phyloP scores from a whole-genome alignment of 2,113 vertebrate species.

The Rallus limicola region DNA sequence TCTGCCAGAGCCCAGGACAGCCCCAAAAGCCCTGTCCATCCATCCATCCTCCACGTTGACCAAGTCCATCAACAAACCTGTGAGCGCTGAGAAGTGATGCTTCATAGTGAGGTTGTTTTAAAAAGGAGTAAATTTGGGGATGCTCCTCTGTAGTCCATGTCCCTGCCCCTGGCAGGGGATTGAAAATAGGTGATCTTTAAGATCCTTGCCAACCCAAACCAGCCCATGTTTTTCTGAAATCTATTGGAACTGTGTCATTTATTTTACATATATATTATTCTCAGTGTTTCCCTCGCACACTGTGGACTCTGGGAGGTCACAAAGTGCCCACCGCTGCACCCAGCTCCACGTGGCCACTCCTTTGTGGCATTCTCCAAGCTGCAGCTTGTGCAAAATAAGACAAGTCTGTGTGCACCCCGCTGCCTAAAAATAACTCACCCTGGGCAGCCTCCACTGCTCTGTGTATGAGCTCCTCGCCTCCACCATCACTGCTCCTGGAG shows the following conservation, averaged over 20 bases:
- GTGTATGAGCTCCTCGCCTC: not conserved
- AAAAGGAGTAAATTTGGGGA: not conserved
- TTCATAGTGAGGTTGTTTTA: not conserved
- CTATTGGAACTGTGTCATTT: not conserved
- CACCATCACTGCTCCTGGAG: not conserved
- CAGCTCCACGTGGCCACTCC: not conserved
- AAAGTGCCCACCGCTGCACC: not conserved
- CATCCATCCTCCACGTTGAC: accelerated
- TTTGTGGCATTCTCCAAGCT: not conserved
- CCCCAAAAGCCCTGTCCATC: accelerated
- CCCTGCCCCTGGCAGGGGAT: too few relatives aligned
- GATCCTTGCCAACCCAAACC: too few relatives aligned
- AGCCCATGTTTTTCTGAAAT: not conserved
- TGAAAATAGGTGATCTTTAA: too few relatives aligned
- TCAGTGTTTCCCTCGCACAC: not conserved
- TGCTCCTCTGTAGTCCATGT: not conserved
- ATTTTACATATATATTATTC: not conserved
- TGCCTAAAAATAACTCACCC: not conserved
- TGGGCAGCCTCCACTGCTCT: not conserved
- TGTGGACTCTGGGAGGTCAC: not conserved
- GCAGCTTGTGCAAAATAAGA: not conserved
- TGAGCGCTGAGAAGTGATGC: not conserved
- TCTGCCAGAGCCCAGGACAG: accelerated
- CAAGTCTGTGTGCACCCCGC: not conserved
- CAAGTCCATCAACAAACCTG: not conserved